Percentiles rank a stretch among this genome's conserved stretches.
phyloP scores from a whole-genome alignment of 37 sponge, comb jelly and placozoan species.

The Agelas oroides region DNA sequence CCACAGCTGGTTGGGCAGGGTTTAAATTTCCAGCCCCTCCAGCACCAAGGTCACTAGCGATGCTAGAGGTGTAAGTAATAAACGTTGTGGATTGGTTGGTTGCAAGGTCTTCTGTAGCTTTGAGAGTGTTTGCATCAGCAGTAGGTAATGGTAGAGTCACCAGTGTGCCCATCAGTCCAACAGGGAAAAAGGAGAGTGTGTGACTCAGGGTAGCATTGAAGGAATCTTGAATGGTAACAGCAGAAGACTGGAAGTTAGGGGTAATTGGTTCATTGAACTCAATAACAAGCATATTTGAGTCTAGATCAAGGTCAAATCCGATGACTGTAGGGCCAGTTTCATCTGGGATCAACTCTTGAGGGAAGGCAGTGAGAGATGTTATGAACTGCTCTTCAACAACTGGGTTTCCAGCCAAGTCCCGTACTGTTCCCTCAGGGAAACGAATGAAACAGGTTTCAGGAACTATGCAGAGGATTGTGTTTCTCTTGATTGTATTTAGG shows the following conservation, averaged over 20 bases:
- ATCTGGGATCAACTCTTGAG: conserved; percentile 30
- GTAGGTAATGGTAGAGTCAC: conserved; percentile 39
- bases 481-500: conserved; percentile 72
- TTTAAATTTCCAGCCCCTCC: conserved; percentile 9
- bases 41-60: conserved; percentile 68
- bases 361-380: conserved; percentile 4
- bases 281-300: conserved; percentile 60
- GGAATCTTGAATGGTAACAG: conserved; percentile 69
- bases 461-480: conserved; percentile 48
- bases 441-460: conserved; percentile 48
- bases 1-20: conserved; percentile 28
- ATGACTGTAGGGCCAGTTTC: conserved; percentile 53
- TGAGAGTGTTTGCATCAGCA: conserved; percentile 65
- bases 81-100: conserved; percentile 40
- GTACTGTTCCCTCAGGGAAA: conserved; percentile 42
- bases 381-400: conserved; percentile 26
- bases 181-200: conserved; percentile 45
- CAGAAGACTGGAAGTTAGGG: conserved; percentile 45
- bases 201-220: conserved; percentile 53
- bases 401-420: conserved; percentile 61
- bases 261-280: conserved; percentile 87
- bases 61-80: conserved; percentile 55
- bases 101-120: conserved; percentile 66
- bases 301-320: conserved; percentile 55
- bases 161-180: conserved; percentile 38